Evolutionary conservation across 2,797 vertebrate species (phyloP).

Genomic region (Oreortyx pictus): DNA sequence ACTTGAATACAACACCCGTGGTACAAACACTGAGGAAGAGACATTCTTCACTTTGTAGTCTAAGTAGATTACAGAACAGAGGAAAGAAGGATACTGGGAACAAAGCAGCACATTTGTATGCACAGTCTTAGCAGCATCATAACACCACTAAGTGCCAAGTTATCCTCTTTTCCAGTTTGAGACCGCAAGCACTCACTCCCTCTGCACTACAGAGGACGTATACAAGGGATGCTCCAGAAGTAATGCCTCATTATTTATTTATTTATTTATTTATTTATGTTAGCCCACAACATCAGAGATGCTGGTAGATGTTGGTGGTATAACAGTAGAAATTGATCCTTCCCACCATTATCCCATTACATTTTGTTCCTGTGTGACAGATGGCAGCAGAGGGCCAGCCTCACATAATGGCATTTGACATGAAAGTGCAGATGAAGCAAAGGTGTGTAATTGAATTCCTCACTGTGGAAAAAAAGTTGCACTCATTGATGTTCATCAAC

Average conservation of each 20-base stretch:
- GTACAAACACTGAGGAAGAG: background rate
- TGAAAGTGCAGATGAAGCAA: background rate
- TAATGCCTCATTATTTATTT: background rate
- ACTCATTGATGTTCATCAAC: background rate
- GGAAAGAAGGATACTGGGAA: background rate
- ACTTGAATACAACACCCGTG: background rate
- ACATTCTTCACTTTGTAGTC: background rate
- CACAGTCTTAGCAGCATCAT: background rate
- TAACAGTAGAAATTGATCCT: background rate
- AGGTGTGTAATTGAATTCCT: background rate
- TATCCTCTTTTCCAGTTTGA: background rate
- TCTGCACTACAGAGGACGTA: background rate
- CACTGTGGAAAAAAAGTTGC: background rate
- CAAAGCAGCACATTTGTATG: background rate
- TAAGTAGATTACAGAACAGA: background rate
- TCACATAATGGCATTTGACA: background rate
- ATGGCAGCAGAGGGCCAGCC: background rate
- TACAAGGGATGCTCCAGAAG: background rate
- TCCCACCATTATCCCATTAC: background rate
- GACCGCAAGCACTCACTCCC: background rate
- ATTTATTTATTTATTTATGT: no score
- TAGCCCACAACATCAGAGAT: no score
- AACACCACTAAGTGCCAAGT: constrained; percentile 24
- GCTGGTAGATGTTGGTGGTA: background rate
- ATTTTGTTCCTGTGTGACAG: background rate